These are phyloP conservation scores for Calcarius lapponicus DNA, from an alignment of 2,797 vertebrate species.

Conservation along the genomic window DNA sequence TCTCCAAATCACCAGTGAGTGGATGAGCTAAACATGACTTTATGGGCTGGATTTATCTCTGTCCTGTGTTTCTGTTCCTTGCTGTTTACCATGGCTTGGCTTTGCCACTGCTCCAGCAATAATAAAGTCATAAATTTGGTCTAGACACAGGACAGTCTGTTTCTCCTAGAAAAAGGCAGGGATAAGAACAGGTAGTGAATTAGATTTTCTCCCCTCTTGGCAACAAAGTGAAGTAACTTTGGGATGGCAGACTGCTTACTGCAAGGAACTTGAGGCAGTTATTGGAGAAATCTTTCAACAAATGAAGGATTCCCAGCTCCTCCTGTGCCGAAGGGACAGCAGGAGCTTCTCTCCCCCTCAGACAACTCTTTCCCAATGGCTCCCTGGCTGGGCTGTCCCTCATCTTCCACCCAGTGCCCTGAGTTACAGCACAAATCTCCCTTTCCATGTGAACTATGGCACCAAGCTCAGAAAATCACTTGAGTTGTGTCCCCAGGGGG, in stretches of 20 bases:
- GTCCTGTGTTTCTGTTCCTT: neutral
- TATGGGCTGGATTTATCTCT: neutral
- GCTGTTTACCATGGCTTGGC: neutral
- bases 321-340: neutral
- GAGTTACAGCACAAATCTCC: neutral
- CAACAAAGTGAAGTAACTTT: neutral
- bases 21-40: neutral
- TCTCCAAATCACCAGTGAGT: neutral
- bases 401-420: neutral
- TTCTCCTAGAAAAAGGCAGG: neutral
- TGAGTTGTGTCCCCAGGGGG: neutral
- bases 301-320: neutral
- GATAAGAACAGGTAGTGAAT: neutral
- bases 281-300: neutral
- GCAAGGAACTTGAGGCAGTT: neutral
- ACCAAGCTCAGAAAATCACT: neutral
- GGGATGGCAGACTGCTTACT: neutral
- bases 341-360: neutral
- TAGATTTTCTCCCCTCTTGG: neutral
- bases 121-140: neutral
- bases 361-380: neutral
- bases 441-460: rapidly evolving
- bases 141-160: neutral
- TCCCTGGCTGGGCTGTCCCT: neutral
- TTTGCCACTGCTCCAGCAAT: neutral